Evolutionary conservation across 2,797 vertebrate species (phyloP).

Genomic region (Diplodus puntazzo): DNA sequence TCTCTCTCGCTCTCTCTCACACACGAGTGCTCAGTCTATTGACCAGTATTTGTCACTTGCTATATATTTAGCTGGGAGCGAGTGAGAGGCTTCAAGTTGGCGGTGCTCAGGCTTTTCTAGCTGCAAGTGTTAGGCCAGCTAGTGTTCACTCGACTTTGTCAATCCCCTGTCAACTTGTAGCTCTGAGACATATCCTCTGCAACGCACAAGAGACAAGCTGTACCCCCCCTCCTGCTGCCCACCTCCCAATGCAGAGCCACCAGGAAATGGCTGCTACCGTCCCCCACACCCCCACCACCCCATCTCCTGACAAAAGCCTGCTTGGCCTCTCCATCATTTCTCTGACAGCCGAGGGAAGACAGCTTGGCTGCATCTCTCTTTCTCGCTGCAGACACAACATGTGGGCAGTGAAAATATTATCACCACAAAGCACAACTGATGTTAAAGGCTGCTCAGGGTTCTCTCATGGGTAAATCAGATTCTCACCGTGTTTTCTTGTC

Average conservation of each 20-base stretch:
- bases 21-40: slow-evolving; percentile 73
- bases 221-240: slow-evolving; percentile 48
- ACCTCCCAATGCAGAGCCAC: slow-evolving; percentile 69
- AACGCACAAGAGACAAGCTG: slow-evolving; percentile 70
- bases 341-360: slow-evolving; percentile 73
- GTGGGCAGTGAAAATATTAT: slow-evolving; percentile 47
- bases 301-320: slow-evolving; percentile 81
- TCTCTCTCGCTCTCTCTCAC: slow-evolving; percentile 12
- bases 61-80: slow-evolving; percentile 84
- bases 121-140: slow-evolving; percentile 84
- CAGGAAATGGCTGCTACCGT: slow-evolving; percentile 80
- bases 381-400: slow-evolving; percentile 51
- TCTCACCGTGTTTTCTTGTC: background rate
- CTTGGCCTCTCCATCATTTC: slow-evolving; percentile 75
- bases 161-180: slow-evolving; percentile 86
- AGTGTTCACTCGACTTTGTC: slow-evolving; percentile 86
- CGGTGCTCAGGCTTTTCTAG: slow-evolving; percentile 82
- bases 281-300: slow-evolving; percentile 15
- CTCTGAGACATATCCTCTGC: slow-evolving; percentile 85
- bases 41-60: slow-evolving; percentile 87
- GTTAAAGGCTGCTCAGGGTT: slow-evolving; percentile 12
- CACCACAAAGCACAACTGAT: slow-evolving; percentile 33
- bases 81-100: slow-evolving; percentile 77
- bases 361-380: slow-evolving; percentile 70
- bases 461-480: background rate